Conservation (phyloP, 2,888 invertebrate species). For the Rhimphoctona megacephalus region DNA sequence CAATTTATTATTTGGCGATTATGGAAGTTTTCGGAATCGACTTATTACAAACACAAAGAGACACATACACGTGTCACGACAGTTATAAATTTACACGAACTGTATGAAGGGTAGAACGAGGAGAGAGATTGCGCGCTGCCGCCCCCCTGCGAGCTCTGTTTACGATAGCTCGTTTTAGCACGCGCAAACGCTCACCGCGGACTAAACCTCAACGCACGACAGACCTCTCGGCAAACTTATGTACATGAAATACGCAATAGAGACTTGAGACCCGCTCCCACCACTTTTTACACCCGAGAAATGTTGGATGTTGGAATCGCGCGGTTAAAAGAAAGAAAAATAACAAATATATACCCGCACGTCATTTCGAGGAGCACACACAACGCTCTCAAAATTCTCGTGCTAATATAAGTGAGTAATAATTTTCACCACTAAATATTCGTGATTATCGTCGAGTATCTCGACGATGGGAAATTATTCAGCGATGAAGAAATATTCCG, state of each 20-base stretch:
- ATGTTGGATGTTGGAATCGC: constrained; percentile 32
- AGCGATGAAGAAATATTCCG: background rate
- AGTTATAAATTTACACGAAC: constrained; percentile 10
- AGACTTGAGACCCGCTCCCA: constrained; percentile 21
- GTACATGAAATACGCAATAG: constrained; percentile 28
- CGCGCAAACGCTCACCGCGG: constrained; percentile 62
- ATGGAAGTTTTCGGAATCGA: background rate
- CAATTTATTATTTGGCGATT: constrained; percentile 7
- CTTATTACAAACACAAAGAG: background rate
- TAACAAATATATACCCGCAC: background rate
- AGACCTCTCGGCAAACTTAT: constrained; percentile 12
- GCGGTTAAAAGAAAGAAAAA: constrained; percentile 16
- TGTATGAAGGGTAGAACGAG: background rate
- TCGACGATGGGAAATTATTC: background rate
- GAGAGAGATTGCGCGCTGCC: background rate
- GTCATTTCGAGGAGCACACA: background rate
- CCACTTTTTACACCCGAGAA: constrained; percentile 16
- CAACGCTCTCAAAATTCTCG: constrained; percentile 2
- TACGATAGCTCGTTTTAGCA: constrained; percentile 32
- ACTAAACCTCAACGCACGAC: constrained; percentile 66
- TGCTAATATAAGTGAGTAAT: background rate
- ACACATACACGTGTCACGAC: constrained; percentile 2
- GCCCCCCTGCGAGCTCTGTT: background rate
- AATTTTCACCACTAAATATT: constrained; percentile 13
- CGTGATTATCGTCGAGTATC: background rate